phyloP scores from a whole-genome alignment of 2,888 invertebrate genomes.

The Sarcophaga carnaria region DNA sequence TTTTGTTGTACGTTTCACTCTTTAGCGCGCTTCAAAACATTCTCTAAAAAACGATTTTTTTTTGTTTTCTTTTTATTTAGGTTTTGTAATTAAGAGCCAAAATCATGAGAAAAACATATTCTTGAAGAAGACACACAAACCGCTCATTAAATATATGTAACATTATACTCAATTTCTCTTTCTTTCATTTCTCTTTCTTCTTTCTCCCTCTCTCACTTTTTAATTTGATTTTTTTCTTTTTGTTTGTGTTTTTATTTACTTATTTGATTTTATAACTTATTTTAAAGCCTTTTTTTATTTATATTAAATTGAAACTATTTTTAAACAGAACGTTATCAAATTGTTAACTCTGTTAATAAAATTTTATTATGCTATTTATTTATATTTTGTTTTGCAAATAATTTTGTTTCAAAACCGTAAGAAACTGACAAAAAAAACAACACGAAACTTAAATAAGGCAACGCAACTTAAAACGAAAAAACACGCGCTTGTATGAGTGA shows the following conservation, averaged over 20 bases:
- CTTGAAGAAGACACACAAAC: background rate
- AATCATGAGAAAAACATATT: too few relatives aligned
- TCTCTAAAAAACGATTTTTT: slow-evolving; percentile 43
- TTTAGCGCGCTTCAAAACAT: slow-evolving; percentile 56
- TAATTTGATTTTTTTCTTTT: background rate
- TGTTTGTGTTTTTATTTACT: too few relatives aligned
- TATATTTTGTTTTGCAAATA: slow-evolving; percentile 17
- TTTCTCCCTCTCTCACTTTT: background rate
- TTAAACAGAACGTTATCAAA: slow-evolving; percentile 45
- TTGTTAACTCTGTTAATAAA: slow-evolving; percentile 14
- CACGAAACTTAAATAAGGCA: slow-evolving; percentile 50
- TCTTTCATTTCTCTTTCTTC: slow-evolving; percentile 11
- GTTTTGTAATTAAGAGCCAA: background rate
- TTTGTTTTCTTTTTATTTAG: slow-evolving; percentile 1
- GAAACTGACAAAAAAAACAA: slow-evolving; percentile 17
- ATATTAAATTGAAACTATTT: background rate
- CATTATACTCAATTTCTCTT: slow-evolving; percentile 13
- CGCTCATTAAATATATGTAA: background rate
- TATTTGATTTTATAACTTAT: background rate
- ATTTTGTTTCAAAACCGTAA: background rate
- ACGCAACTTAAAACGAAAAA: slow-evolving; percentile 61
- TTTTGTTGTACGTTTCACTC: slow-evolving; percentile 55
- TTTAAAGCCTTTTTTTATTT: background rate
- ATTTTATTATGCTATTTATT: slow-evolving; percentile 24
- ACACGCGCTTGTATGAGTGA: slow-evolving; percentile 57